Evolutionary conservation across 2,113 vertebrate species (phyloP).

Genomic region (Podilymbus podiceps): DNA sequence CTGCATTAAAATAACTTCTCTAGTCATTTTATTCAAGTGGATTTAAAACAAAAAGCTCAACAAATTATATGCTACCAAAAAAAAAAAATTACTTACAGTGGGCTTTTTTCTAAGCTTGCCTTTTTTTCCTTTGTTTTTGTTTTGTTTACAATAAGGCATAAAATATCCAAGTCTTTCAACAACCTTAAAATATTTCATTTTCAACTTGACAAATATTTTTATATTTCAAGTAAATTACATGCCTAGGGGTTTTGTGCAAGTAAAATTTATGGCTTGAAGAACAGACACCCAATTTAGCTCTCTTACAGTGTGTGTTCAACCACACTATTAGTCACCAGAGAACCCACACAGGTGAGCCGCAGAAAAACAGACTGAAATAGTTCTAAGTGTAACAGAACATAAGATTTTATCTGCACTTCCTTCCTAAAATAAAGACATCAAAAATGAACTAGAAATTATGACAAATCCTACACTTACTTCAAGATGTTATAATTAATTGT

Average conservation of each 20-base stretch:
- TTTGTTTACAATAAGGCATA: background rate
- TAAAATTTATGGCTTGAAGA: background rate
- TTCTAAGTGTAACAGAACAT: background rate
- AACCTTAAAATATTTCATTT: background rate
- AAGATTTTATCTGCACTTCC: constrained; percentile 24
- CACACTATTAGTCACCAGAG: background rate
- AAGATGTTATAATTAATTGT: background rate
- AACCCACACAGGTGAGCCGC: background rate
- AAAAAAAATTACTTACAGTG: background rate
- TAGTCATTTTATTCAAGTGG: background rate
- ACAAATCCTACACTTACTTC: background rate
- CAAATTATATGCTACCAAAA: background rate
- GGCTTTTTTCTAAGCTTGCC: background rate
- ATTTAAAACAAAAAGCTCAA: background rate
- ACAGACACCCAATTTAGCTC: background rate
- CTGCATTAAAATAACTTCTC: background rate
- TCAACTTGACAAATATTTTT: background rate
- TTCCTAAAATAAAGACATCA: background rate
- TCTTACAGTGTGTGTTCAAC: background rate
- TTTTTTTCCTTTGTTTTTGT: background rate
- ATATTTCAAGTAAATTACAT: background rate
- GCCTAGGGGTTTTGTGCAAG: background rate
- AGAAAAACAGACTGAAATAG: constrained; percentile 3
- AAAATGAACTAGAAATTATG: background rate
- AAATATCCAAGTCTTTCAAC: background rate